Conservation (phyloP, 2,113 vertebrate genomes). For the Cariama cristata region DNA sequence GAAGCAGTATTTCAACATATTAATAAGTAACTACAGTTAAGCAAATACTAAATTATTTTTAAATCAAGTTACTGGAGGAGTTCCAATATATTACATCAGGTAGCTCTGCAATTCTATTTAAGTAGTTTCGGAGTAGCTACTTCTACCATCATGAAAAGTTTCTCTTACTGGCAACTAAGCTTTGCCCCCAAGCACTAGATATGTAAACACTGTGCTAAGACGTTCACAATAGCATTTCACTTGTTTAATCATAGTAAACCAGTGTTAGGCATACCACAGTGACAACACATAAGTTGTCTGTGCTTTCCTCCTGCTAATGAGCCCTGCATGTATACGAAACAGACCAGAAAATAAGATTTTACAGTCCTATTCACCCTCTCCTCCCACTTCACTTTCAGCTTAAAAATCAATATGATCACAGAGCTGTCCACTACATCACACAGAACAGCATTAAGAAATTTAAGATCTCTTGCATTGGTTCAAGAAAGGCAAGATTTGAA, state of each 20-base stretch:
- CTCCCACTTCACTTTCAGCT: not conserved
- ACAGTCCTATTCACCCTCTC: not conserved
- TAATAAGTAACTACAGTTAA: not conserved
- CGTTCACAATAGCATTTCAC: not conserved
- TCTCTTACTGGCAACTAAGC: not conserved
- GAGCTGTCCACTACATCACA: not conserved
- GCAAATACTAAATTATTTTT: not conserved
- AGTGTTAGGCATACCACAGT: not conserved
- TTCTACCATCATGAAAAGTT: not conserved
- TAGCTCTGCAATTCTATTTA: not conserved
- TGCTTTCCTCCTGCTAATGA: not conserved
- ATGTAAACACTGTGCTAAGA: not conserved
- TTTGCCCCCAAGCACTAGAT: not conserved
- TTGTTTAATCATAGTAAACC: not conserved
- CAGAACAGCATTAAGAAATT: not conserved
- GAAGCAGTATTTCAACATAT: not conserved
- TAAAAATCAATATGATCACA: not conserved
- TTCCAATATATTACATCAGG: not conserved
- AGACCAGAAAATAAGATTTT: constrained; percentile 36
- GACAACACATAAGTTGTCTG: not conserved
- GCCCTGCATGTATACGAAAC: not conserved
- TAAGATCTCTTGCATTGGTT: not conserved
- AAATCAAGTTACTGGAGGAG: not conserved
- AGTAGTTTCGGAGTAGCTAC: not conserved
- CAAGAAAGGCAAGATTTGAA: not conserved